Evolutionary conservation across 2,888 invertebrate species (phyloP).

Genomic region (Netelia virgata): DNA sequence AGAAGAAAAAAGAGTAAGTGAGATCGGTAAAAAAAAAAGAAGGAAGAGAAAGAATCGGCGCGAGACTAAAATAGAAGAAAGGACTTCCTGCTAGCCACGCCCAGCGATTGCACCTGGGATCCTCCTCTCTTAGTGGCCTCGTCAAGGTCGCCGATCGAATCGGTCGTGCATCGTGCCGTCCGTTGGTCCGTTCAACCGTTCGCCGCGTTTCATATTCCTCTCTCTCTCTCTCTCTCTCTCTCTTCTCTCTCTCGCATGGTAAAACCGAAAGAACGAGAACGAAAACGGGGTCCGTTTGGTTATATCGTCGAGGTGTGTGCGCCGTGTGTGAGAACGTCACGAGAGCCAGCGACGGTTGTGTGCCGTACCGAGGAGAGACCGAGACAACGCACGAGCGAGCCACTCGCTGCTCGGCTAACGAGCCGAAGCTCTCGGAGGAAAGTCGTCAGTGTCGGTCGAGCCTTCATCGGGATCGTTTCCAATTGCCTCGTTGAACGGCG

Average conservation of each 20-base stretch:
- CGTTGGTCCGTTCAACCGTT: slow-evolving; percentile 56
- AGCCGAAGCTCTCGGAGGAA: slow-evolving; percentile 66
- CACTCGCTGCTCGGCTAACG: slow-evolving; percentile 56
- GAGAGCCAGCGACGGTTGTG: slow-evolving; percentile 29
- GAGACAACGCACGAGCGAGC: slow-evolving; percentile 14
- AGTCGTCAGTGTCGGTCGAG: slow-evolving; percentile 68
- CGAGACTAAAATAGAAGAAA: slow-evolving; percentile 28
- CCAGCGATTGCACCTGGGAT: slow-evolving; percentile 23
- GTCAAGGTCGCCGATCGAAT: slow-evolving; percentile 63
- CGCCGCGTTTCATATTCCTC: not conserved
- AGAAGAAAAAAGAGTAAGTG: not conserved
- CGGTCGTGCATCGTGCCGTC: slow-evolving; percentile 33
- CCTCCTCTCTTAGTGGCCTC: slow-evolving; percentile 51
- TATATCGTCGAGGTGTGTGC: not conserved
- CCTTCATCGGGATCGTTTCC: slow-evolving; percentile 65
- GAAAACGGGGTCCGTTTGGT: slow-evolving; percentile 6
- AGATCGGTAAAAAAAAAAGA: slow-evolving; percentile 18
- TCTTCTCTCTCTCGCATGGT: not conserved
- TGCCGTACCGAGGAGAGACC: slow-evolving; percentile 45
- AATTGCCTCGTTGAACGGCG: slow-evolving; percentile 32
- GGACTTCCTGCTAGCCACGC: slow-evolving; percentile 36
- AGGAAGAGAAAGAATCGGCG: slow-evolving; percentile 32
- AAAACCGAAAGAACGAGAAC: slow-evolving; percentile 10
- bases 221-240: not conserved
- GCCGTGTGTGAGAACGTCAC: slow-evolving; percentile 9